Evolutionary conservation across 2,797 vertebrate species (phyloP).

Genomic region (Lithobates sylvaticus): DNA sequence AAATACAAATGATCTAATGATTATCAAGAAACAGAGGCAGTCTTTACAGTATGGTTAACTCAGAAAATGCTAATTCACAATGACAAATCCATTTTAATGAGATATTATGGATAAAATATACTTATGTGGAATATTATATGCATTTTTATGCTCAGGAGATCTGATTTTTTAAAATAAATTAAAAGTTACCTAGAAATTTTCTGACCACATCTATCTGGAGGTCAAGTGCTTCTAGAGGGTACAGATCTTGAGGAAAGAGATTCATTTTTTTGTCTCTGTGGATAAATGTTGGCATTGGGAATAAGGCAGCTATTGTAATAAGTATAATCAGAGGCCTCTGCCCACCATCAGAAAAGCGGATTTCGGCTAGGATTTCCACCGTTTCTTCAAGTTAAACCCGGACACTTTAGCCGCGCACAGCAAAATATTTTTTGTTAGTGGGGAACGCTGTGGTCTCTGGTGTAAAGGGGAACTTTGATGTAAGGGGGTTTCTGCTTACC

Average conservation of each 20-base stretch:
- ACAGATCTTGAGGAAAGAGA: not conserved
- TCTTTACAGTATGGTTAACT: constrained; percentile 5
- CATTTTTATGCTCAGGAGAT: not conserved
- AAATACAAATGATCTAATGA: constrained; percentile 31
- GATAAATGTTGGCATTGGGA: too few species aligned
- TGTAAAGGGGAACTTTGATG: too few species aligned
- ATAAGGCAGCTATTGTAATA: too few species aligned
- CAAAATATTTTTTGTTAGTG: too few species aligned
- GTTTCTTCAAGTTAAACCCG: too few species aligned
- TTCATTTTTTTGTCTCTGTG: too few species aligned
- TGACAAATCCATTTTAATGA: constrained; percentile 18
- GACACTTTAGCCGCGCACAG: too few species aligned
- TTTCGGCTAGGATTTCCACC: too few species aligned
- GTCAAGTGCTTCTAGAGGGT: not conserved
- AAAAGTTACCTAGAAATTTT: not conserved
- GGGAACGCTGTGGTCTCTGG: too few species aligned
- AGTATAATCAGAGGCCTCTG: too few species aligned
- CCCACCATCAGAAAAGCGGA: too few species aligned
- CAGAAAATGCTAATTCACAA: not conserved
- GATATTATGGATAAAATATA: not conserved
- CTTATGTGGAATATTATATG: not conserved
- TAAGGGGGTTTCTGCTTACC: too few species aligned
- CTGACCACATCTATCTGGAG: not conserved
- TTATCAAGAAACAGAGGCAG: not conserved
- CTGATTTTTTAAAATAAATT: not conserved